phyloP scores from a whole-genome alignment of 1,140 invertebrate genomes.

The Zaprionus capensis region DNA sequence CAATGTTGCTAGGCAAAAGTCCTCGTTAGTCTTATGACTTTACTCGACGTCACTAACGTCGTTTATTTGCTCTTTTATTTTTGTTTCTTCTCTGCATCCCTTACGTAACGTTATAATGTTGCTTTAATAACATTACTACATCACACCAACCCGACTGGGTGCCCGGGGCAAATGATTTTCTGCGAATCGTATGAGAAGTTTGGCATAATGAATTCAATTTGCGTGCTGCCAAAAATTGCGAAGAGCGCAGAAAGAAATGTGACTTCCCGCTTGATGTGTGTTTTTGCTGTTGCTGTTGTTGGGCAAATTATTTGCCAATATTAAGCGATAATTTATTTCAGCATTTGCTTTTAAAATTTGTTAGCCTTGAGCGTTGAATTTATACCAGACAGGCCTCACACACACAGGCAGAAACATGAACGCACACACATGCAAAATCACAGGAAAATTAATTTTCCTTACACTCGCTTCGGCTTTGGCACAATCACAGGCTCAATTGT shows the following conservation, averaged over 20 bases:
- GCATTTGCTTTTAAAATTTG: constrained; percentile 73
- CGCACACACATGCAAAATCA: constrained; percentile 65
- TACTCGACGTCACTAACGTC: constrained; percentile 6
- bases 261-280: neutral
- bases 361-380: constrained; percentile 69
- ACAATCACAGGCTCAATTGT: constrained; percentile 68
- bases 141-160: constrained; percentile 41
- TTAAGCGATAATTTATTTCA: constrained; percentile 82
- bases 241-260: constrained; percentile 25
- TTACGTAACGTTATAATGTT: constrained; percentile 65
- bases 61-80: constrained; percentile 27
- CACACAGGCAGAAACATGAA: constrained; percentile 7
- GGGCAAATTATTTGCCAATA: constrained; percentile 75
- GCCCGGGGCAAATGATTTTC: constrained; percentile 44
- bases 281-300: neutral
- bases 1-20: constrained; percentile 11
- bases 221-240: constrained; percentile 40
- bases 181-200: constrained; percentile 31
- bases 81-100: constrained; percentile 48
- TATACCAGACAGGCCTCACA: constrained; percentile 45
- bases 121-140: constrained; percentile 79
- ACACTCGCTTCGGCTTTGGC: constrained; percentile 54
- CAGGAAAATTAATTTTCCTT: constrained; percentile 79
- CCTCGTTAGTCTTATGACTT: constrained; percentile 23
- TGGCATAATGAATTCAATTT: constrained; percentile 76